These are phyloP conservation scores for Neelides sp. DNA, from an alignment of 1,140 invertebrate genomes.

Conservation along the genomic window DNA sequence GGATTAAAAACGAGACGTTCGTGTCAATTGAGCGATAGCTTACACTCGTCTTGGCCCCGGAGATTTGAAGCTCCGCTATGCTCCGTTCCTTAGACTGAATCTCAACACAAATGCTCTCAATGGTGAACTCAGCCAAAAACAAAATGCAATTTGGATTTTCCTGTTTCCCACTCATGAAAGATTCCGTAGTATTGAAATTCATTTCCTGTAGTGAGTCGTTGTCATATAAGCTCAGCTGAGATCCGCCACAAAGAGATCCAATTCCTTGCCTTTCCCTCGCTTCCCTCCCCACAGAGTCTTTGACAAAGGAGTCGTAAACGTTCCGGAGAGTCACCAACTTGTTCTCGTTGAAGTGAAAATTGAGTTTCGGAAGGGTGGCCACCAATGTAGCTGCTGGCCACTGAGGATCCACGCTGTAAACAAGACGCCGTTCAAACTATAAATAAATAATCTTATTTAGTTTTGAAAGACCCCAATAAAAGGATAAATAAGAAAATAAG, in stretches of 20 bases:
- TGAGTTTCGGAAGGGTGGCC: conserved; percentile 70
- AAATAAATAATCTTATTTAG: conserved; percentile 12
- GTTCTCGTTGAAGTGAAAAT: conserved; percentile 78
- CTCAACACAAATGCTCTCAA: conserved; percentile 30
- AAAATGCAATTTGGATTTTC: conserved; percentile 44
- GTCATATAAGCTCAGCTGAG: conserved; percentile 16
- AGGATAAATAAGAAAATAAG: background rate
- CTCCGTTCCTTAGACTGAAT: conserved; percentile 63
- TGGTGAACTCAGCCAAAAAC: conserved; percentile 46
- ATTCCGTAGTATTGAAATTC: background rate
- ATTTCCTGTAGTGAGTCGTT: background rate
- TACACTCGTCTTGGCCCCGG: conserved; percentile 64
- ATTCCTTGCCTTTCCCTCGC: background rate
- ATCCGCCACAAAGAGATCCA: conserved; percentile 7
- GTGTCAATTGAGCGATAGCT: conserved; percentile 57
- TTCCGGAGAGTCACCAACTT: conserved; percentile 56
- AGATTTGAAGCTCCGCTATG: conserved; percentile 79
- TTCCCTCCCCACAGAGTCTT: background rate
- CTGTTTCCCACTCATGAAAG: background rate
- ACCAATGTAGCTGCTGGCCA: conserved; percentile 69
- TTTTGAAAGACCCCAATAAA: background rate
- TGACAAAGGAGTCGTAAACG: conserved; percentile 34
- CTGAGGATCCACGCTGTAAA: conserved; percentile 67
- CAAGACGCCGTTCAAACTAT: conserved; percentile 60
- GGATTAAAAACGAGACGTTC: conserved; percentile 68